Evolutionary conservation across 92 coral and sea anemone species (phyloP).

Genomic region (Diadumene lineata): DNA sequence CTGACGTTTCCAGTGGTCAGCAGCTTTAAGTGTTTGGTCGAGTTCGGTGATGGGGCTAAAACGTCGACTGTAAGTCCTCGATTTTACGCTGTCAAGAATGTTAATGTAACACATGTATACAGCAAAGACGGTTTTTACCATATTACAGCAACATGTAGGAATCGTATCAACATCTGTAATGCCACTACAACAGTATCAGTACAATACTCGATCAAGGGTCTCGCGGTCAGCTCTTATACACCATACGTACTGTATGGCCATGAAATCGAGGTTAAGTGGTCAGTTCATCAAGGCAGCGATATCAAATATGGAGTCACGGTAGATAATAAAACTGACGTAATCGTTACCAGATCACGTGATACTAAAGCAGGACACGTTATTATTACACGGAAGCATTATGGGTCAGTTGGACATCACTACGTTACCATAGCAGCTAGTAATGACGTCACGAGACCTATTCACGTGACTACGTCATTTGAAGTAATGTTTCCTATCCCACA

Average conservation of each 20-base stretch:
- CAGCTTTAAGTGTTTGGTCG: constrained; percentile 28
- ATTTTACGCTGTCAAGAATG: background rate
- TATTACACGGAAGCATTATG: constrained; percentile 39
- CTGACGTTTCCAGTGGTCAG: constrained; percentile 12
- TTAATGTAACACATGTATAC: constrained; percentile 31
- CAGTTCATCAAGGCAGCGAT: constrained; percentile 39
- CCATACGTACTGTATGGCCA: constrained; percentile 36
- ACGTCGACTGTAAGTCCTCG: background rate
- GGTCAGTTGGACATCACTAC: constrained; percentile 46
- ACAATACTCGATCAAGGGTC: constrained; percentile 39
- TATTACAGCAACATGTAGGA: constrained; percentile 31
- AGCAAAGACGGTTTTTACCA: constrained; percentile 30
- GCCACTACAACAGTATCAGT: constrained; percentile 27
- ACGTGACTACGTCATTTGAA: constrained; percentile 6
- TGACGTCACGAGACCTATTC: constrained; percentile 31
- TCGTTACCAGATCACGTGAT: constrained; percentile 26
- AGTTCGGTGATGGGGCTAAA: constrained; percentile 39
- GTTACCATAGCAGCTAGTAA: constrained; percentile 52
- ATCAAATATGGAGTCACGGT: constrained; percentile 39
- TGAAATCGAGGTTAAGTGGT: constrained; percentile 41
- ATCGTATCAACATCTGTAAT: constrained; percentile 41
- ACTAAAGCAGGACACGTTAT: constrained; percentile 28
- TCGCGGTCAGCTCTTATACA: constrained; percentile 35
- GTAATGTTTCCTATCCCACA: constrained; percentile 38
- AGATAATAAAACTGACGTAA: background rate